A percentile compares a stretch with the other conserved stretches of the same genome.
Conservation (phyloP, 2,113 vertebrate genomes). For the Mastomys natalensis region DNA sequence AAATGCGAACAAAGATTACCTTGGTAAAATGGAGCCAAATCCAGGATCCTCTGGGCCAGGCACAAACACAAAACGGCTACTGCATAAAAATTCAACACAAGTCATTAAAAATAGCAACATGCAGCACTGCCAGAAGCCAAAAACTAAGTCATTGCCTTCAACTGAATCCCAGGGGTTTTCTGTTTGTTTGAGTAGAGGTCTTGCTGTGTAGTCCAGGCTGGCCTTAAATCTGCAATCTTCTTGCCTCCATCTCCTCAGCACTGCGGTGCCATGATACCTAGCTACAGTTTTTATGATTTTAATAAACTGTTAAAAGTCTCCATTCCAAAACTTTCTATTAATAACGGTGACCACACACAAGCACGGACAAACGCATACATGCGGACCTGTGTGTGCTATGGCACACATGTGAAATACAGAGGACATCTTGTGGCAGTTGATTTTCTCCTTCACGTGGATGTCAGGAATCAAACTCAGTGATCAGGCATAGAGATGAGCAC, state of each 20-base stretch:
- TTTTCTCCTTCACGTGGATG: neutral
- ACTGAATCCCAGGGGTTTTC: neutral
- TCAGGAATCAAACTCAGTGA: neutral
- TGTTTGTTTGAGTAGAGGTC: neutral
- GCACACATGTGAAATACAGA: neutral
- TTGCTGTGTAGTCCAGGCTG: too few relatives aligned
- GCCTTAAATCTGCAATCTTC: neutral
- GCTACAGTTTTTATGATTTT: neutral
- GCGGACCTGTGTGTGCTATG: neutral
- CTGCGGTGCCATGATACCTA: too few relatives aligned
- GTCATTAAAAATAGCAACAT: neutral
- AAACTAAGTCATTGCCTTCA: slow-evolving; percentile 5
- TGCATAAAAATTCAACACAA: slow-evolving; percentile 79
- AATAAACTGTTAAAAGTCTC: slow-evolving; percentile 33
- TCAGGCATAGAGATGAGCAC: neutral
- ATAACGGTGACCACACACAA: neutral
- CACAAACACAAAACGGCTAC: slow-evolving; percentile 97
- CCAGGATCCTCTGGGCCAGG: slow-evolving; percentile 97
- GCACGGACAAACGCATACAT: fast-evolving
- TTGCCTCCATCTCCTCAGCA: neutral
- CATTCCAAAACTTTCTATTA: neutral
- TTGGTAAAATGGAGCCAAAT: slow-evolving; percentile 94
- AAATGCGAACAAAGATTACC: slow-evolving; percentile 86
- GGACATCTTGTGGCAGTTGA: neutral
- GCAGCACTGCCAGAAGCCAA: neutral